Percentiles rank a stretch among this genome's conserved stretches.
These are phyloP conservation scores for Sitobion miscanthi DNA, from an alignment of 1,140 invertebrate genomes.

Conservation along the genomic window DNA sequence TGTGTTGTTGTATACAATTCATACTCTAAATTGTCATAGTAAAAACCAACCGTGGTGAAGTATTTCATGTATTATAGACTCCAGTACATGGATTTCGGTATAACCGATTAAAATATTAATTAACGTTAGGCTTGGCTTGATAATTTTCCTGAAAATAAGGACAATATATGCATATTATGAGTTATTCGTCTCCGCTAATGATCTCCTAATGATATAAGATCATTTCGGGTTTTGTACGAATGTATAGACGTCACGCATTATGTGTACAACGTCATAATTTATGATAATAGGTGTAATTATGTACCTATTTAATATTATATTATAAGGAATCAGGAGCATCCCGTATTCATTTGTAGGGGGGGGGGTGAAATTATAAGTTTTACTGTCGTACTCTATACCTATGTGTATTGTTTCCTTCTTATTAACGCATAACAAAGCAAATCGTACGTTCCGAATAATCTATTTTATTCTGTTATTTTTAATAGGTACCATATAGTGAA, in stretches of 20 bases:
- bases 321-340: no score
- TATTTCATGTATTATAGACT: background rate
- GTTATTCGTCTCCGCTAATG: conserved; percentile 37
- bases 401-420: no score
- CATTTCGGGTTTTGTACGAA: background rate
- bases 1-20: background rate
- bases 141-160: background rate
- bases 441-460: background rate
- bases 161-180: background rate
- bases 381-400: no score
- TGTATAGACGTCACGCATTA: background rate
- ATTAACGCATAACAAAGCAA: background rate
- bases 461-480: background rate
- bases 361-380: no score
- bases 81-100: no score
- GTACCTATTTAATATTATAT: no score
- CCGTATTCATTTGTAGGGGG: no score
- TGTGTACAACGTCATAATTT: background rate
- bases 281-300: no score
- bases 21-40: background rate
- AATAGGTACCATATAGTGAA: background rate
- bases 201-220: conserved; percentile 12
- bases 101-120: background rate
- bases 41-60: background rate
- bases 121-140: background rate